Evolutionary conservation across 2,113 vertebrate species (phyloP).

Genomic region (Corythaixoides concolor): DNA sequence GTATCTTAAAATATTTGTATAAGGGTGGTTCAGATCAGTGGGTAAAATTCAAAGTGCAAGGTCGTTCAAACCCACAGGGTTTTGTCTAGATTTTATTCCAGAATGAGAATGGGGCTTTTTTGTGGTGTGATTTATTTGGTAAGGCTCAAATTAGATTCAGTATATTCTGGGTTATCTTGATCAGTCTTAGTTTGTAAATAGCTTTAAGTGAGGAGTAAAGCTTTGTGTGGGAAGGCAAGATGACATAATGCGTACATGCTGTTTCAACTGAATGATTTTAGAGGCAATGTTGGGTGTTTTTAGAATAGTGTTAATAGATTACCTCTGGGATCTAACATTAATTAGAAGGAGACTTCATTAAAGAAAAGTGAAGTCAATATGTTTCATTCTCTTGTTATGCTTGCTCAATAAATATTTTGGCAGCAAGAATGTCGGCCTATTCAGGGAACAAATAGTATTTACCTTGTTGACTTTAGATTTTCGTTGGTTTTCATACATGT

Average conservation of each 20-base stretch:
- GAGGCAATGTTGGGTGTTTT: neutral
- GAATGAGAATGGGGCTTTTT: neutral
- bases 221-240: neutral
- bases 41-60: neutral
- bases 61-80: neutral
- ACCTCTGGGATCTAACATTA: neutral
- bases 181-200: neutral
- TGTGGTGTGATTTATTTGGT: neutral
- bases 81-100: neutral
- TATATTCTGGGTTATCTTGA: neutral
- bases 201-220: neutral
- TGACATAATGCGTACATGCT: neutral
- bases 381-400: neutral
- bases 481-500: neutral
- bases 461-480: neutral
- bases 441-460: neutral
- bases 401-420: neutral
- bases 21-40: neutral
- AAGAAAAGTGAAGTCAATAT: neutral
- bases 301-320: neutral
- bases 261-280: neutral
- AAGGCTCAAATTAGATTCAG: neutral
- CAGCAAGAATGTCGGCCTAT: neutral
- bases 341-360: neutral
- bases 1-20: neutral